Percentiles rank a stretch among this genome's conserved stretches.
These are phyloP conservation scores for Dryocosmus kuriphilus DNA, from an alignment of 2,888 invertebrate species.

Conservation along the genomic window DNA sequence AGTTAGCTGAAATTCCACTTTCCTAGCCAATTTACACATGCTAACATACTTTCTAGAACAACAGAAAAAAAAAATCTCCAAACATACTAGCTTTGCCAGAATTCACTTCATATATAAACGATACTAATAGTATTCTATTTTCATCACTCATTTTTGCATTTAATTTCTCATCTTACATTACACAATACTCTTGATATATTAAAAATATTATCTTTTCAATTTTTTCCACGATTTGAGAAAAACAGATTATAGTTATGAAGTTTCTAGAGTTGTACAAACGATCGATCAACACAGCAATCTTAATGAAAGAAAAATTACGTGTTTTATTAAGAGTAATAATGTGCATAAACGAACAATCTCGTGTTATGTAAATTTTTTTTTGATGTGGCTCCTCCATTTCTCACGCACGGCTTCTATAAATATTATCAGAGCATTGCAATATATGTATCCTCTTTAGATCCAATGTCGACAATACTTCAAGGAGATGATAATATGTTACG, in stretches of 20 bases:
- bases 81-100: neutral
- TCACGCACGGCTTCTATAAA: slow-evolving; percentile 27
- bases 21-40: neutral
- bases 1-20: slow-evolving; percentile 12
- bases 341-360: neutral
- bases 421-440: slow-evolving; percentile 18
- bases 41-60: neutral
- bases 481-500: slow-evolving; percentile 26
- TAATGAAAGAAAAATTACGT: slow-evolving; percentile 3
- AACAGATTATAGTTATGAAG: neutral
- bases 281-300: neutral
- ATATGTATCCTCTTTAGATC: slow-evolving; percentile 21
- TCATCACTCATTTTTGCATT: too few species aligned
- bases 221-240: neutral
- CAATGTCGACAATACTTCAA: slow-evolving; percentile 31
- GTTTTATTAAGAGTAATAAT: neutral
- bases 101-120: neutral
- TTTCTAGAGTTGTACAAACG: neutral
- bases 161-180: too few species aligned
- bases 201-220: neutral
- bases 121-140: neutral
- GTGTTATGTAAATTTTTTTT: slow-evolving; percentile 10
- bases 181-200: neutral
- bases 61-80: neutral
- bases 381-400: slow-evolving; percentile 8